Percentiles rank a stretch among this genome's conserved stretches.
phyloP scores from a whole-genome alignment of 2,113 vertebrate species.

The Chaenogobius annularis region DNA sequence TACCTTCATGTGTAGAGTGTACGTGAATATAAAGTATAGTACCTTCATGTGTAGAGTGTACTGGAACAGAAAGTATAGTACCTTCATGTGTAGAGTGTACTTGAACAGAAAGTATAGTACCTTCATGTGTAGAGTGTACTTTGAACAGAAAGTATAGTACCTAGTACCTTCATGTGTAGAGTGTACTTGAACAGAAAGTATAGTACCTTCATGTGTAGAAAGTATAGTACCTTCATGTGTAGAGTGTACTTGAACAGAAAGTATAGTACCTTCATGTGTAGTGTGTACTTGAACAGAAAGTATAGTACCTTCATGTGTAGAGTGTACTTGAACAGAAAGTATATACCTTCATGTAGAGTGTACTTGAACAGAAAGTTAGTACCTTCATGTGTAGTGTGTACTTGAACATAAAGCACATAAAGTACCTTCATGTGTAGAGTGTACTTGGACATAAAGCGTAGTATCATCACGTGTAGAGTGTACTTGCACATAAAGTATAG shows the following conservation, averaged over 20 bases:
- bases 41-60: background rate
- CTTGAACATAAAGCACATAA: background rate
- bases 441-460: background rate
- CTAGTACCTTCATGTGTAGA: background rate
- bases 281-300: background rate
- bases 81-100: background rate
- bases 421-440: too few species aligned
- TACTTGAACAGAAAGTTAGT: background rate
- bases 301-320: background rate
- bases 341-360: background rate
- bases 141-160: background rate
- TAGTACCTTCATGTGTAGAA: background rate
- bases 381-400: background rate
- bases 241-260: background rate
- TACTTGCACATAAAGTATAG: background rate
- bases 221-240: background rate
- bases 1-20: too few species aligned
- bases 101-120: background rate
- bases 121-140: background rate
- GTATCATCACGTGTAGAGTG: background rate
- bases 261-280: background rate
- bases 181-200: background rate
- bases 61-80: background rate
- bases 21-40: too few species aligned
- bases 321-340: background rate